phyloP scores from a whole-genome alignment of 2,888 invertebrate genomes.

The Andrena bucephala region DNA sequence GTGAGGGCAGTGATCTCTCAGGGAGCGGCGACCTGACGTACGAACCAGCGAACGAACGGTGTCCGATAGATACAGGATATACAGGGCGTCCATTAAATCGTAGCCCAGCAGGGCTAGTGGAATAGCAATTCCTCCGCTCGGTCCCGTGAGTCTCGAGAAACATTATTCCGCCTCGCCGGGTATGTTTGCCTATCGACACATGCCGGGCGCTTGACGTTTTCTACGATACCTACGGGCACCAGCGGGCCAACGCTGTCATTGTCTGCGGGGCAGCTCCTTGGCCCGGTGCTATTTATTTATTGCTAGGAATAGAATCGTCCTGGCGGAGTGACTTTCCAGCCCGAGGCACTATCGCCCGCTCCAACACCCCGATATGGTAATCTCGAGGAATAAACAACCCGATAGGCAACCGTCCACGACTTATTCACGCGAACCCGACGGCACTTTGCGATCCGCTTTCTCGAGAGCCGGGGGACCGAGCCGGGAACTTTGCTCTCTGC shows the following conservation, averaged over 20 bases:
- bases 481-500: neutral
- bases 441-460: neutral
- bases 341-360: neutral
- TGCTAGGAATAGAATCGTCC: neutral
- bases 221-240: too few species aligned
- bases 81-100: constrained; percentile 16
- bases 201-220: too few species aligned
- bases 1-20: constrained; percentile 85
- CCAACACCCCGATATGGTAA: constrained; percentile 4
- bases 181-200: too few species aligned
- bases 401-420: neutral
- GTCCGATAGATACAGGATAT: constrained; percentile 65
- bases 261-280: too few species aligned
- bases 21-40: constrained; percentile 84
- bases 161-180: neutral
- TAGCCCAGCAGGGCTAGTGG: neutral
- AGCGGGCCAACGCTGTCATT: too few species aligned
- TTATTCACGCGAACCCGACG: neutral
- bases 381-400: constrained; percentile 1
- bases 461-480: neutral
- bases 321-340: neutral
- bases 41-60: constrained; percentile 65
- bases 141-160: neutral
- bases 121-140: neutral
- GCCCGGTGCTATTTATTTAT: too few species aligned